A percentile compares a stretch with the other conserved stretches of the same genome.
phyloP scores from a whole-genome alignment of 2,797 vertebrate genomes.

The Malurus splendens region DNA sequence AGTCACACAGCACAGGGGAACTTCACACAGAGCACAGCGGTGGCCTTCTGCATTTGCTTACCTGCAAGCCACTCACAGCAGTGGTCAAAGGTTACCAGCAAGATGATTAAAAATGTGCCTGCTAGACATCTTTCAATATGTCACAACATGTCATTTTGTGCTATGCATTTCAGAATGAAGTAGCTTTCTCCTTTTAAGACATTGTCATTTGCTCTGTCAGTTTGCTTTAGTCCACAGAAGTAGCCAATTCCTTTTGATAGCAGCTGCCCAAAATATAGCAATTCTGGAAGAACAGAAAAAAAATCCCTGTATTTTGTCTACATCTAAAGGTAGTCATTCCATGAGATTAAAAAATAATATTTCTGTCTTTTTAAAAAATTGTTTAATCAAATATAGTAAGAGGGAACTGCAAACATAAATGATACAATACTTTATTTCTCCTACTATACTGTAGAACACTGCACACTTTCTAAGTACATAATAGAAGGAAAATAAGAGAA shows the following conservation, averaged over 20 bases:
- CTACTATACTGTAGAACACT: neutral
- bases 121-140: constrained; percentile 50
- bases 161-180: constrained; percentile 32
- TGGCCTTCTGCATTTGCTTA: constrained; percentile 25
- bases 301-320: neutral
- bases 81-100: constrained; percentile 36
- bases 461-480: neutral
- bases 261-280: neutral
- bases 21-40: neutral
- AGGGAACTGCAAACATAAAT: neutral
- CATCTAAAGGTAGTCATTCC: neutral
- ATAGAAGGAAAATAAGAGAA: neutral
- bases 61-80: neutral
- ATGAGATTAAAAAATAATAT: neutral
- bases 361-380: neutral
- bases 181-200: constrained; percentile 25
- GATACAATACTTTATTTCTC: neutral
- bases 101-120: constrained; percentile 60
- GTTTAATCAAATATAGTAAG: neutral
- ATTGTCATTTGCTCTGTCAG: constrained; percentile 20
- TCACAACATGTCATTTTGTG: constrained; percentile 37
- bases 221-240: constrained; percentile 13
- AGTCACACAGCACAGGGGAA: neutral
- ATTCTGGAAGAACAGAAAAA: neutral
- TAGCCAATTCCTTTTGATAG: neutral